Conservation (phyloP, 2,797 vertebrate species). For the Rhabdomys pumilio region DNA sequence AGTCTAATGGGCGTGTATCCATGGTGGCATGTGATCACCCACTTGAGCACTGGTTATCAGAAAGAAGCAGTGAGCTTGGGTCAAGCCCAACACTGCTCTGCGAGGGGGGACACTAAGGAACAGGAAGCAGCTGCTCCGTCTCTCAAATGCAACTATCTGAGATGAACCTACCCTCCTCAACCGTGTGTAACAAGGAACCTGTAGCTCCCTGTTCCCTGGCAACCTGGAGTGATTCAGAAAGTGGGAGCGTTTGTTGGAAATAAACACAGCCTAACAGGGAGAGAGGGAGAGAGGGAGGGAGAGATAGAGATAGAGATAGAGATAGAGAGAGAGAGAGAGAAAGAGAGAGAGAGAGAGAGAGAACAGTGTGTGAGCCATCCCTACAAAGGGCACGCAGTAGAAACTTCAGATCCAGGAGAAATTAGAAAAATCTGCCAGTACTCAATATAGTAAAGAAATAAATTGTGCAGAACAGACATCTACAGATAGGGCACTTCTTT, state of each 20-base stretch:
- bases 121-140: background rate
- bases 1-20: background rate
- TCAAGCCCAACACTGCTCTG: background rate
- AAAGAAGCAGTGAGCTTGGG: background rate
- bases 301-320: fast-evolving
- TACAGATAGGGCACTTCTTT: background rate
- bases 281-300: background rate
- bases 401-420: background rate
- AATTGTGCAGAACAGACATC: constrained; percentile 7
- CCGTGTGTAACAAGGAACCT: background rate
- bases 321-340: background rate
- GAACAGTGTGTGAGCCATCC: background rate
- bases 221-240: background rate
- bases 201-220: constrained; percentile 10
- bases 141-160: background rate
- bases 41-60: background rate
- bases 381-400: background rate
- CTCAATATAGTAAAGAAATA: background rate
- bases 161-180: background rate
- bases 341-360: background rate
- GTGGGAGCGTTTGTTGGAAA: background rate
- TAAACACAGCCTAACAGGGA: too few species aligned
- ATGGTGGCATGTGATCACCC: background rate
- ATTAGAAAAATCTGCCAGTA: background rate
- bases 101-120: background rate